Evolutionary conservation across 2,888 invertebrate genomes (phyloP).

Genomic region (Trichopria drosophilae): DNA sequence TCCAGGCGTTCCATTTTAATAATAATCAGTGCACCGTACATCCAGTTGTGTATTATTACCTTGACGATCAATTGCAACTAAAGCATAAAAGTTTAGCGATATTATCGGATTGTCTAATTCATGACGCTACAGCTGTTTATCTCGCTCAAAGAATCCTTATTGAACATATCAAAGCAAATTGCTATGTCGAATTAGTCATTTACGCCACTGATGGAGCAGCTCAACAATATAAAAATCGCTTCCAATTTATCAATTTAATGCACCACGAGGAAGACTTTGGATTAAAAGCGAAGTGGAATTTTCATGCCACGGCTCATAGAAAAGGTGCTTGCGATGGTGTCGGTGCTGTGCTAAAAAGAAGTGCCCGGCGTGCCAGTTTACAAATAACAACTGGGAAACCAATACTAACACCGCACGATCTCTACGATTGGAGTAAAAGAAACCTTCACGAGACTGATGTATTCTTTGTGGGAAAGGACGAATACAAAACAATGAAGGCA

Average conservation of each 20-base stretch:
- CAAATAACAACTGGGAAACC: slow-evolving; percentile 9
- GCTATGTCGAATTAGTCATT: no score
- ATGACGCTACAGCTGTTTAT: neutral
- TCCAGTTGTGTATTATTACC: neutral
- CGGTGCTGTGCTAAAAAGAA: slow-evolving; percentile 18
- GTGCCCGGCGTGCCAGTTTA: slow-evolving; percentile 13
- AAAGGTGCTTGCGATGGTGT: slow-evolving; percentile 27
- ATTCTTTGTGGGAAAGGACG: neutral
- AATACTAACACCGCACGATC: slow-evolving; percentile 11
- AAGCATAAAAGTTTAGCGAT: neutral
- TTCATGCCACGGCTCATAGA: no score
- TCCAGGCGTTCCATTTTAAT: no score
- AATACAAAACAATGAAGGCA: slow-evolving; percentile 4
- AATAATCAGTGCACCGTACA: no score
- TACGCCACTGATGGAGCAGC: no score
- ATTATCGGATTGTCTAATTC: neutral
- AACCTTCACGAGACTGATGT: slow-evolving; percentile 8
- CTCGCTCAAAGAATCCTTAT: slow-evolving; percentile 1
- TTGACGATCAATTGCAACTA: neutral
- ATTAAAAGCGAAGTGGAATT: no score
- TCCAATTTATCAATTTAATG: no score
- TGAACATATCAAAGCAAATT: slow-evolving; percentile 4
- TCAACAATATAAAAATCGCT: no score
- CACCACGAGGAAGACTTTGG: no score
- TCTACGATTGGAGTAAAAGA: slow-evolving; percentile 19